Evolutionary conservation across 2,888 invertebrate genomes (phyloP), one percentile per base, ranked within the genome.

Genomic region (Eurois occulta): DNA sequence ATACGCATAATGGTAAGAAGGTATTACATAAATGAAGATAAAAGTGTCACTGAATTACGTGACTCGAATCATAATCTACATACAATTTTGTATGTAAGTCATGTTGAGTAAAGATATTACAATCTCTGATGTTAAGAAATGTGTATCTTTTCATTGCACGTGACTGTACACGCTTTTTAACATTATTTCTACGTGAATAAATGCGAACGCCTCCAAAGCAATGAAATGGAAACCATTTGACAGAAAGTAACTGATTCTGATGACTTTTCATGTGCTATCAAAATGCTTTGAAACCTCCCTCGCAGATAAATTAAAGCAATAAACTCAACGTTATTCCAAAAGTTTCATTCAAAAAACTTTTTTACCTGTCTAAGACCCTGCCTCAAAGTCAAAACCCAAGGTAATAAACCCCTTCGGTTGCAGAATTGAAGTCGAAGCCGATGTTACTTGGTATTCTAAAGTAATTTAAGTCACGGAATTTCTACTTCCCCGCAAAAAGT

Each of bases 401-500:
- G 8, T 46, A 43, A 35, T 32, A 60, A 55, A 60, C 41, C 16
- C 11, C 8, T 67, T 77, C 21, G 21, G 6, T 32, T 41, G 24
- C 38, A 58, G 10, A 66, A 58, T 60, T 75, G 10, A 65, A 69
- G 21, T 60, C 8, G 24, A 41, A n/a, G 28, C 13, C 28, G 16
- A 71, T 21, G 18, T 62, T 43, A 0, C 55, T 72, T 64, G 41
- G 62, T 83, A 60, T 72, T 66, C 24, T 60, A 52, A 83, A 83
- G 65, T 70, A 67, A 72, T 81, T 69, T 60, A 73, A 83, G 46
- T 78, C 55, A 62, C 35, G 28, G 24, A 62, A 46, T 70, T n/a
- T 60, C 48, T 32, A 21, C 48, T 60, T 77, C 35, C 28, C 5
- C 32, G 2, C 58, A 38, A 67, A 71, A 70, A 73, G 46, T 78